phyloP scores from a whole-genome alignment of 2,888 invertebrate species.

The Tuta absoluta region DNA sequence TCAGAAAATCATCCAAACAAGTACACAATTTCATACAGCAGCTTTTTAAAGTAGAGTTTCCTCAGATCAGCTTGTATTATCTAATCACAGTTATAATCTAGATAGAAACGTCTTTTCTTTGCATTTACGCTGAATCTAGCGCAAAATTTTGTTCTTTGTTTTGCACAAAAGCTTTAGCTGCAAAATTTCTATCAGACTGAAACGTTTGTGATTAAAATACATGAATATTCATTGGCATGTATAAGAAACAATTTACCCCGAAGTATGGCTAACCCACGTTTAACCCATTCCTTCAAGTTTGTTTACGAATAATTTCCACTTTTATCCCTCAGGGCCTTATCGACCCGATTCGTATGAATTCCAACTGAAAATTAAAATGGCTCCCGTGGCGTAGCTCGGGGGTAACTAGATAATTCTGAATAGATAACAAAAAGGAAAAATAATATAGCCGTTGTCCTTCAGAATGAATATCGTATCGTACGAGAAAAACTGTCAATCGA shows the following conservation, averaged over 20 bases:
- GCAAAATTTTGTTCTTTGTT: background rate
- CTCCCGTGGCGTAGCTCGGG: conserved; percentile 18
- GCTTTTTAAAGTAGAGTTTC: no score
- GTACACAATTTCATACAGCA: no score
- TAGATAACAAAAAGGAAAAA: background rate
- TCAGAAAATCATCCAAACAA: no score
- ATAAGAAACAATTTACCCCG: conserved; percentile 23
- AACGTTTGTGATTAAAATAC: conserved; percentile 30
- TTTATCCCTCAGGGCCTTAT: conserved; percentile 33
- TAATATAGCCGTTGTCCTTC: background rate
- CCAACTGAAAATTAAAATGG: conserved; percentile 34
- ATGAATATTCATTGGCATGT: no score
- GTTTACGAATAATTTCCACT: conserved; percentile 41
- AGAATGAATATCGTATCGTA: conserved; percentile 9
- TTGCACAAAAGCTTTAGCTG: conserved; percentile 32
- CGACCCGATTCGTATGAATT: conserved; percentile 26
- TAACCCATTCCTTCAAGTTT: conserved; percentile 35
- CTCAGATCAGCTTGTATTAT: no score
- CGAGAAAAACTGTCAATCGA: conserved; percentile 9
- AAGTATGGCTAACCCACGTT: conserved; percentile 19
- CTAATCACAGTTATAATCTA: no score
- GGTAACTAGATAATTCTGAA: conserved; percentile 5
- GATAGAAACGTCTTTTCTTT: background rate
- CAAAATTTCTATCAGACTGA: conserved; percentile 33
- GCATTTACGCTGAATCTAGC: background rate